Evolutionary conservation across 2,888 invertebrate species (phyloP).

Genomic region (Saturnia pavonia): DNA sequence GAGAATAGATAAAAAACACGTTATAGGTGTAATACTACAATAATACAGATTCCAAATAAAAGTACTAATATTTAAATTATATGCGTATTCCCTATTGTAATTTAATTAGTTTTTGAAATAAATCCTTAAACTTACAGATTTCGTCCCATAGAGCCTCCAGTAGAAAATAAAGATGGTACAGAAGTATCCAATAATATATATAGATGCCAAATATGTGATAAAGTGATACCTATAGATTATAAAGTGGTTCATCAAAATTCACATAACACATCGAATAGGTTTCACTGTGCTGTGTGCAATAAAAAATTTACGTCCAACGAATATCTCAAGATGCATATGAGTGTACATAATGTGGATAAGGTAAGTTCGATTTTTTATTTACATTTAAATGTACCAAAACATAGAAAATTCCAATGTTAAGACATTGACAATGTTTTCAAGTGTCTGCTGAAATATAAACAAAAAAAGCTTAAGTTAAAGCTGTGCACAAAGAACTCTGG

Average conservation of each 20-base stretch:
- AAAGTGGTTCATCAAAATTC: conserved; percentile 85
- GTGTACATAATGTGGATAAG: conserved; percentile 84
- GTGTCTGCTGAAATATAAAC: no score
- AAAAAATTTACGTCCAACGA: conserved; percentile 85
- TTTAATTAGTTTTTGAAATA: no score
- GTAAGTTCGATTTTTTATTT: conserved; percentile 42
- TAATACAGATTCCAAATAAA: no score
- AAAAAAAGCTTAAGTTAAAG: no score
- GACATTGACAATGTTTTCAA: no score
- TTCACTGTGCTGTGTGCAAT: conserved; percentile 86
- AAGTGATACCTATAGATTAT: conserved; percentile 69
- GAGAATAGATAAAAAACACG: no score
- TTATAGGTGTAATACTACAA: no score
- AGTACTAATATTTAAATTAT: no score
- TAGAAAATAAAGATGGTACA: conserved; percentile 56
- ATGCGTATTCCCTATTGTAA: no score
- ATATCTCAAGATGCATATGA: conserved; percentile 88
- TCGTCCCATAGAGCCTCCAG: conserved; percentile 72
- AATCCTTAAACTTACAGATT: conserved; percentile 42
- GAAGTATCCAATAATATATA: conserved; percentile 55
- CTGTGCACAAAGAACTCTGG: no score
- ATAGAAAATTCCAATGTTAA: no score
- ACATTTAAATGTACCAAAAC: neutral
- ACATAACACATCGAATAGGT: conserved; percentile 83
- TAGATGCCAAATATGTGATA: conserved; percentile 79